Conservation (phyloP, 1,140 invertebrate species). For the Philopotamus ludificatus region DNA sequence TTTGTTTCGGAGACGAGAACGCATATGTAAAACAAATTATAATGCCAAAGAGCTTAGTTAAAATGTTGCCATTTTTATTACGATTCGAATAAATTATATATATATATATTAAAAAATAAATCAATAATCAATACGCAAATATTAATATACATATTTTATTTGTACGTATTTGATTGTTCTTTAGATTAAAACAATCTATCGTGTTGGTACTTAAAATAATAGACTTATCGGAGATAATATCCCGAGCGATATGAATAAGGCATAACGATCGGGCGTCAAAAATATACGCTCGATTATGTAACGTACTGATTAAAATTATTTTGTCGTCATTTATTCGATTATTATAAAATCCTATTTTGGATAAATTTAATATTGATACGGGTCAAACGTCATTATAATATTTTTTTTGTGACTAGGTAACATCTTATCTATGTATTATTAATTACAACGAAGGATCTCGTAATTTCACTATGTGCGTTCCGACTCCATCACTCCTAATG, state of each 20-base stretch:
- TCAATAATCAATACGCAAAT: too few relatives aligned
- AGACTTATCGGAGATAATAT: too few relatives aligned
- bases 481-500: not conserved
- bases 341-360: not conserved
- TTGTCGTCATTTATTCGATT: not conserved
- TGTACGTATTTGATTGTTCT: too few relatives aligned
- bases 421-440: constrained; percentile 19
- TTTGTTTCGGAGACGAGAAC: constrained; percentile 17
- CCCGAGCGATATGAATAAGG: not conserved
- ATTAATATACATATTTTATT: too few relatives aligned
- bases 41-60: constrained; percentile 41
- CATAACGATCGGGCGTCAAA: not conserved
- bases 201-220: too few relatives aligned
- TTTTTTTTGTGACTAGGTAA: not conserved
- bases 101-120: too few relatives aligned
- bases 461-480: constrained; percentile 20
- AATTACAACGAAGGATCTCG: constrained; percentile 31
- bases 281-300: not conserved
- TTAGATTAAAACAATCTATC: too few relatives aligned
- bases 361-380: constrained; percentile 8
- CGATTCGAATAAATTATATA: too few relatives aligned
- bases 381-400: not conserved
- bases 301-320: not conserved
- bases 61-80: constrained; percentile 37
- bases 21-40: constrained; percentile 39